Evolutionary conservation across 2,888 invertebrate species (phyloP), one percentile per base, ranked within the genome.

Genomic region (Clusia tigrina): DNA sequence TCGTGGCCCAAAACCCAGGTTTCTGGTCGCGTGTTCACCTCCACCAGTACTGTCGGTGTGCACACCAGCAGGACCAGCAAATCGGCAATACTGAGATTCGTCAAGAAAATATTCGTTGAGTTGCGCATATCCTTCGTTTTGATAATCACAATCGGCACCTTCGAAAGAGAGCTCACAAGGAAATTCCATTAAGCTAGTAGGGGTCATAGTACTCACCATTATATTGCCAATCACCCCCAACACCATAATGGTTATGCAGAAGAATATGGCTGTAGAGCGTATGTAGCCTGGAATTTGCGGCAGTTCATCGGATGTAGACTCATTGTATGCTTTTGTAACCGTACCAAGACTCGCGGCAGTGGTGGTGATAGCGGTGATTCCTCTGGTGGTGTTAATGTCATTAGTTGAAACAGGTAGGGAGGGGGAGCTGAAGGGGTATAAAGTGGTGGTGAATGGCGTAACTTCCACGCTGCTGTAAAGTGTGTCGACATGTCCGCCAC

Each of bases 61-160:
- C 96, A 96, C 67, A 96, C 91, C 68, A 96, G 85, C 70, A 97
- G 85, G 73, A 96, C 95, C 87, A 95, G 90, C 73, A 96, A 85
- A 85, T 97, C 96, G 17, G 96, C 96, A 46, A 96, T 89, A 81
- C 95, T 95, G 78, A 96, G 86, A 84, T 96, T 96, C 83, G 96
- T 93, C 78, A 97, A 88, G 83, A 96, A 96, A 76, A 95, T 94
- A 83, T 96, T 96, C 66, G 96, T 96, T 60, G 96, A 95, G 80
- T 95, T 96, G 77, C 95, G 88, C 94, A 96, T 94, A 81, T 96
- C 95, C 81, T 94, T 94, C 57, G 94, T 94, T 82, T 92, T 91
- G 78, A 94, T 87, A 71, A 96, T 95, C 72, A 97, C 96, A 77
- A 95, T 89, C 37, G 95, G 95, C 79, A 96, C 84, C 84, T 84